Base-by-base conservation (phyloP, 1,140 invertebrate genomes). In the Ooceraea biroi region DNA sequence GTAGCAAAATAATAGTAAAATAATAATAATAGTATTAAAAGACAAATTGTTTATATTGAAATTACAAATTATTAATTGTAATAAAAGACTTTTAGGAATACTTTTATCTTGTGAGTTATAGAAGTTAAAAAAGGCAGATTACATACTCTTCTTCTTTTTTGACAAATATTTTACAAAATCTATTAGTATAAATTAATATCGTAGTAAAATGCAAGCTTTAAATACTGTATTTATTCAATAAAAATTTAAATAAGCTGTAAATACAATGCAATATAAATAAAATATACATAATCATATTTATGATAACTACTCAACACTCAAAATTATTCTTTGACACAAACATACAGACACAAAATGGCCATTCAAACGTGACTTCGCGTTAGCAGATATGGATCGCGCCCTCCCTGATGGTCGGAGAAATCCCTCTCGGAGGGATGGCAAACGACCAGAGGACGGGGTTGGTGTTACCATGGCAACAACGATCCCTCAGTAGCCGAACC, bases 401-500 rank as follows among this genome's bases (percentile, higher is more conserved):
- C 77, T 89, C 60, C 80, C 76, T 44, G 80, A 74, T 76, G 74
- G 88, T 86, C 84, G 88, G 88, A 82, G 84, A 82, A 87, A 83
- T 85, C 85, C 85, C 63, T 87, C 85, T 87, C 74, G 85, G 89
- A 86, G 84, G 85, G 87, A 89, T 84, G 88, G 86, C 84, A 85
- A 88, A 89, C 85, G 84, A 86, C 80, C 88, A 88, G 90, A 92
- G 90, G 88, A 91, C 88, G 91, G 85, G 88, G 84, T 89, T 90
- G 88, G 85, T 86, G 91, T 93, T 83, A 82, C 89, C 90, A 93
- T 93, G 86, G 93, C 90, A 93, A 93, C 93, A 93, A 93, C 93
- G 93, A 93, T 93, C 93, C 92, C 92, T 93, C 92, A 93, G 92
- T 93, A 93, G 92, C 84, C 84, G 87, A 92, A 91, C 89, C 91